Evolutionary conservation across 2,797 vertebrate species (phyloP).

Genomic region (Nyctalus aviator): DNA sequence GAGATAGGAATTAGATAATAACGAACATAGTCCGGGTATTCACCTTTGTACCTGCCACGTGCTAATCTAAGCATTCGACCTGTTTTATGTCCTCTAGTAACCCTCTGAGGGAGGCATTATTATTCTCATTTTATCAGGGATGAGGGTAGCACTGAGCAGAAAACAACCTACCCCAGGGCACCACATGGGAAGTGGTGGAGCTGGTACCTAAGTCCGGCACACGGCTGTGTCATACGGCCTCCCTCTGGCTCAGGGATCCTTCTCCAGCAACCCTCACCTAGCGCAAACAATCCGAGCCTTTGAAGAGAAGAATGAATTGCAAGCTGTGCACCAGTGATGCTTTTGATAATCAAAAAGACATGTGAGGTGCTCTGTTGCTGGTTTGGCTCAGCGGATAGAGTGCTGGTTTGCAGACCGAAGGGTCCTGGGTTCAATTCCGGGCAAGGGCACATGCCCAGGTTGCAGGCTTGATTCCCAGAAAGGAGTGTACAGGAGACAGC

Average conservation of each 20-base stretch:
- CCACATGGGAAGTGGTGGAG: not conserved
- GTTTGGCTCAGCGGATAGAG: too few relatives aligned
- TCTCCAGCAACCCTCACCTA: not conserved
- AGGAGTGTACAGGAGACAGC: too few relatives aligned
- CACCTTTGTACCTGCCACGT: conserved; percentile 29
- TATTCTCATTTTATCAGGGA: not conserved
- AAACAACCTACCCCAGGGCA: not conserved
- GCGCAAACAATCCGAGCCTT: not conserved
- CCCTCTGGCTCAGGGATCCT: not conserved
- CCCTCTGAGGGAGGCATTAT: not conserved
- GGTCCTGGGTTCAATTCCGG: too few relatives aligned
- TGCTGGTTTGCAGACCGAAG: too few relatives aligned
- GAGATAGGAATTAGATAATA: not conserved
- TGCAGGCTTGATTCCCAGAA: too few relatives aligned
- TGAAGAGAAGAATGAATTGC: not conserved
- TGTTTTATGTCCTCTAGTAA: not conserved
- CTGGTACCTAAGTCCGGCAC: not conserved
- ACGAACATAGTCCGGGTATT: not conserved
- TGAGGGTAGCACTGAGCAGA: not conserved
- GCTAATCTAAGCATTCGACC: not conserved
- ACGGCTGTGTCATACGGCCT: not conserved
- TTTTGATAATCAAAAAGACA: not conserved
- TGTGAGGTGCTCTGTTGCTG: accelerated
- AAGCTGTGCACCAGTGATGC: not conserved
- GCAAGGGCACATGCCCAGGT: too few relatives aligned